These are phyloP conservation scores for Clarias platycephalus DNA, from an alignment of 2,797 vertebrate genomes.

Conservation along the genomic window DNA sequence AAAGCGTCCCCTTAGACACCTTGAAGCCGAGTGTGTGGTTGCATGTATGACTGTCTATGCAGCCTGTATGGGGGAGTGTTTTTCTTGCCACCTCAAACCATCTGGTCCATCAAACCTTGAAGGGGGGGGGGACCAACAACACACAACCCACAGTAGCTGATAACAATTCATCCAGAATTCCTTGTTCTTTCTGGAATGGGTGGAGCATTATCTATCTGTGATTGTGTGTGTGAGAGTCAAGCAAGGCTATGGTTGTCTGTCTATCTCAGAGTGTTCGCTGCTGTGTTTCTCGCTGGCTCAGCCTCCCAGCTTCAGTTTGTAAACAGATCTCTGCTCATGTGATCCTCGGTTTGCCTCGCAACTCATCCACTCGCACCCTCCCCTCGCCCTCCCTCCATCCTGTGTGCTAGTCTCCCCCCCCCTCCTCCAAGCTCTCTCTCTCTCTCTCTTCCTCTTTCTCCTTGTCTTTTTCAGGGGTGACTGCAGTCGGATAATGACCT, in stretches of 20 bases:
- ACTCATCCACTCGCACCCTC: slow-evolving; percentile 64
- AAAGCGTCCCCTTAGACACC: slow-evolving; percentile 59
- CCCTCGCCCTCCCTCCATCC: slow-evolving; percentile 39
- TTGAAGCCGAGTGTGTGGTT: slow-evolving; percentile 58
- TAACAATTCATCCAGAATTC: slow-evolving; percentile 50
- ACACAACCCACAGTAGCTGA: slow-evolving; percentile 62
- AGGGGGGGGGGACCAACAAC: slow-evolving; percentile 29
- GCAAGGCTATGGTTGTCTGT: background rate
- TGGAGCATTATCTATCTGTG: slow-evolving; percentile 37
- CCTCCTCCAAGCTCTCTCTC: slow-evolving; percentile 17
- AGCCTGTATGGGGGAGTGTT: slow-evolving; percentile 60
- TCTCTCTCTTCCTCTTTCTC: slow-evolving; percentile 26
- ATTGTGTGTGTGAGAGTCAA: slow-evolving; percentile 33
- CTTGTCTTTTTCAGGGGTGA: slow-evolving; percentile 35
- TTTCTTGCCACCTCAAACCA: slow-evolving; percentile 70
- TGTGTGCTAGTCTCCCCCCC: slow-evolving; percentile 20
- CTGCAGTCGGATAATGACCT: slow-evolving; percentile 49
- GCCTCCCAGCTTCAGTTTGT: slow-evolving; percentile 76
- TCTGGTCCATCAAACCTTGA: slow-evolving; percentile 73
- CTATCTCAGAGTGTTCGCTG: slow-evolving; percentile 37
- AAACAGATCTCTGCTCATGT: slow-evolving; percentile 85
- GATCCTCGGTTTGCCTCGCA: slow-evolving; percentile 83
- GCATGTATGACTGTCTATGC: slow-evolving; percentile 28
- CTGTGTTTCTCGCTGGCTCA: slow-evolving; percentile 52
- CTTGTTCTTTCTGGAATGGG: slow-evolving; percentile 22